Evolutionary conservation across 2,888 invertebrate genomes (phyloP), one percentile per base, ranked within the genome.

Genomic region (Acanthosepion lycidas): DNA sequence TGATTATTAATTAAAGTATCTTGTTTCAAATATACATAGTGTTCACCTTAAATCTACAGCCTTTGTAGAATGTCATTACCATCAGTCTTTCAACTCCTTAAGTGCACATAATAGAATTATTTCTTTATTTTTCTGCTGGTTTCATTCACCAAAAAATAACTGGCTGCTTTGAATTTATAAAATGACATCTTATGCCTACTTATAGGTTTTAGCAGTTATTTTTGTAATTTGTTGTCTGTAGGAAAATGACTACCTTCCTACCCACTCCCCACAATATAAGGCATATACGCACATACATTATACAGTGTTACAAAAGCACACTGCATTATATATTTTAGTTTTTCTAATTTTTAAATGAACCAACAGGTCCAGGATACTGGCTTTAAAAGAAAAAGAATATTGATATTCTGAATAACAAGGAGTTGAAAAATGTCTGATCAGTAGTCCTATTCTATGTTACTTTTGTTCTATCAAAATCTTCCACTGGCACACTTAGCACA

Each of bases 31-130:
- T 78, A 5, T 33, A 78, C 18, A 6, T 23, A 78, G n/a, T 78
- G 33, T 78, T 78, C n/a, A 78, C 78, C 78, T n/a, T 78, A 9
- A n/a, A 78, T 78, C n/a, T 78, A n/a, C n/a, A 33, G 9, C n/a
- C 15, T 78, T 33, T 33, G 78, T 15, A 78, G 78, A 78, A 78
- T 12, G n/a, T n/a, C 78, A 78, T 78, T 78, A 78, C 78, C 78
- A 78, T n/a, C n/a, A 78, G 78, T 78, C 78, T 78, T 78, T 78
- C 78, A 78, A 78, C n/a, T 78, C n/a, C n/a, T 78, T 78, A 78
- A 78, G 78, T 78, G 78, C 15, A 78, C n/a, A n/a, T 33, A 12
- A n/a, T 78, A 33, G n/a, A 33, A 78, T 33, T 15, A 0, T 78
- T 78, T 78, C 78, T n/a, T 78, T 78, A n/a, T 78, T 28, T 8